phyloP scores from a whole-genome alignment of 2,797 vertebrate genomes.

The Betta splendens region DNA sequence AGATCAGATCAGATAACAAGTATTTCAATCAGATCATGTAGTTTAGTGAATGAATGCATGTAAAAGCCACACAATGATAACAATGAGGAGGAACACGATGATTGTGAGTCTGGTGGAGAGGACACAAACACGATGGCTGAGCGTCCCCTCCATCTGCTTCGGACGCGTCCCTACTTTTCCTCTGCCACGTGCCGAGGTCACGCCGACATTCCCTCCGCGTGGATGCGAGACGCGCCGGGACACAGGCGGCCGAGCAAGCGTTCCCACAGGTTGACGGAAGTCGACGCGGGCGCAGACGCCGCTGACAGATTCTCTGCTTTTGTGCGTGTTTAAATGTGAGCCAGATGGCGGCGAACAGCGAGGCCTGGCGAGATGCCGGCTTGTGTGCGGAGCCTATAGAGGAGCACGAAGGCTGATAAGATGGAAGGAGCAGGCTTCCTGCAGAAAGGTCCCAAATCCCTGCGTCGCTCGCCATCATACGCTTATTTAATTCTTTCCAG shows the following conservation, averaged over 20 bases:
- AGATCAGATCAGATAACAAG: no score
- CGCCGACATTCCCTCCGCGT: slow-evolving; percentile 67
- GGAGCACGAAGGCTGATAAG: slow-evolving; percentile 79
- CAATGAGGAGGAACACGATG: slow-evolving; percentile 43
- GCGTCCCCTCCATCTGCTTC: slow-evolving; percentile 72
- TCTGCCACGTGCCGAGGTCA: slow-evolving; percentile 64
- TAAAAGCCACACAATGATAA: neutral
- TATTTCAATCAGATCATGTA: no score
- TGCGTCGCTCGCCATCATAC: slow-evolving; percentile 80
- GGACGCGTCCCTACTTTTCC: slow-evolving; percentile 60
- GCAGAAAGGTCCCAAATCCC: slow-evolving; percentile 74
- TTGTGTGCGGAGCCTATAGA: slow-evolving; percentile 74
- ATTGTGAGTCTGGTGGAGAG: slow-evolving; percentile 52
- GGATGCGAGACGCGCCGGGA: slow-evolving; percentile 49
- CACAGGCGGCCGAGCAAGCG: slow-evolving; percentile 71
- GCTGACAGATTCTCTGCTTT: slow-evolving; percentile 84
- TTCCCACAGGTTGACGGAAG: slow-evolving; percentile 82
- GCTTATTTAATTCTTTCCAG: slow-evolving; percentile 82
- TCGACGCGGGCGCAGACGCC: slow-evolving; percentile 82
- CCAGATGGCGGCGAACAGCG: slow-evolving; percentile 82
- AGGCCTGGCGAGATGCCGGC: slow-evolving; percentile 78
- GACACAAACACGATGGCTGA: slow-evolving; percentile 43
- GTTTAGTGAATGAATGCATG: slow-evolving; percentile 7
- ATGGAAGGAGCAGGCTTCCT: slow-evolving; percentile 64
- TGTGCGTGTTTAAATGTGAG: slow-evolving; percentile 82